These are phyloP conservation scores for Psilopsiagon aurifrons DNA, from an alignment of 2,113 vertebrate species.

Conservation along the genomic window DNA sequence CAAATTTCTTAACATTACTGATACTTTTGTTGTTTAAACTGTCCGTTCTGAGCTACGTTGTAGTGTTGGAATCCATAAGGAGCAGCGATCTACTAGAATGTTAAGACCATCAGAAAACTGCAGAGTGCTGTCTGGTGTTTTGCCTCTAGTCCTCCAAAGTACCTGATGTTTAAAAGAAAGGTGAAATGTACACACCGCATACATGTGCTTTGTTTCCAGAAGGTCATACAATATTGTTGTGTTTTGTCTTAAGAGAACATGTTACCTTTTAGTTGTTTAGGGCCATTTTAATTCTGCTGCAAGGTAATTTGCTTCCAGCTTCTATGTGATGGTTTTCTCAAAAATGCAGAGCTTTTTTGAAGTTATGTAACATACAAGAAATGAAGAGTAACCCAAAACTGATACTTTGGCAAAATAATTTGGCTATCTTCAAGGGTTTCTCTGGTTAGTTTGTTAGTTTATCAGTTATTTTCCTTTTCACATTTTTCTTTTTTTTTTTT, in stretches of 20 bases:
- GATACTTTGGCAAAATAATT: constrained; percentile 10
- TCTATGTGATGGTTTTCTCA: background rate
- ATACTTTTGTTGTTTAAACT: background rate
- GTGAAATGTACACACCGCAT: rapidly evolving
- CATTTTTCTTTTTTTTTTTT: background rate
- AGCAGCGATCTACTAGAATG: background rate
- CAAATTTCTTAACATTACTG: background rate
- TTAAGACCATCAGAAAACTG: background rate
- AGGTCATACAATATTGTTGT: background rate
- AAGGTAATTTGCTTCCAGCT: background rate
- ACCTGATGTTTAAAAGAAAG: background rate
- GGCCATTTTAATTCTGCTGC: background rate
- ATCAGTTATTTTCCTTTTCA: constrained; percentile 51
- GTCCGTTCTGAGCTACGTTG: rapidly evolving
- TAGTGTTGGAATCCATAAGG: background rate
- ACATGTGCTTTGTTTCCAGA: background rate
- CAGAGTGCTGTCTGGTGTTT: background rate
- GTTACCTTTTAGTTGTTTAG: background rate
- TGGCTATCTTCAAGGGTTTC: constrained; percentile 2
- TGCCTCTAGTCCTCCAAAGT: background rate
- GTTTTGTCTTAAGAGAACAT: background rate
- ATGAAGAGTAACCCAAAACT: background rate
- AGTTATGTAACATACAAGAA: background rate
- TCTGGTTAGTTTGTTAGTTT: constrained; percentile 60
- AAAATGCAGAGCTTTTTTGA: background rate